phyloP scores from a whole-genome alignment of 2,888 invertebrate genomes.

The Orthosia cruda region DNA sequence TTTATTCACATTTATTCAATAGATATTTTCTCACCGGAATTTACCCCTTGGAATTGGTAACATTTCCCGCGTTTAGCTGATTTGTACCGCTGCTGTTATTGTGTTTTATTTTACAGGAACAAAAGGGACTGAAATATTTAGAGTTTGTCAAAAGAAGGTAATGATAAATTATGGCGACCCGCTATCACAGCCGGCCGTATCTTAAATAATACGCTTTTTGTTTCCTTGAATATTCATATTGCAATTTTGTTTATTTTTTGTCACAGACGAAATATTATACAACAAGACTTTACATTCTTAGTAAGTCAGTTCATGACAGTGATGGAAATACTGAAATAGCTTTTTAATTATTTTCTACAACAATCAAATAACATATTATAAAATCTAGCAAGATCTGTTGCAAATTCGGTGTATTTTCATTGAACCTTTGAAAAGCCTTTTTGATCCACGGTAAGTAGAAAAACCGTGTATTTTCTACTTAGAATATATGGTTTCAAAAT shows the following conservation, averaged over 20 bases:
- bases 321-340: not conserved
- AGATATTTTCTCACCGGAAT: slow-evolving; percentile 89
- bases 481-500: not conserved
- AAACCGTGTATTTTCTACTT: too few relatives aligned
- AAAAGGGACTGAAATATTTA: slow-evolving; percentile 82
- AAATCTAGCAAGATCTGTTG: too few relatives aligned
- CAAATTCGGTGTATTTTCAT: too few relatives aligned
- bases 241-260: slow-evolving; percentile 39
- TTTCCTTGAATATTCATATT: slow-evolving; percentile 60
- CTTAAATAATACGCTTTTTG: slow-evolving; percentile 70
- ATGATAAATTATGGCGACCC: slow-evolving; percentile 78
- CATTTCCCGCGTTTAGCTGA: slow-evolving; percentile 87
- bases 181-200: slow-evolving; percentile 67
- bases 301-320: not conserved
- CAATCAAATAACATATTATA: not conserved
- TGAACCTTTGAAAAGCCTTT: too few relatives aligned
- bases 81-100: slow-evolving; percentile 86
- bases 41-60: slow-evolving; percentile 88
- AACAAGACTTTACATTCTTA: not conserved
- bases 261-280: slow-evolving; percentile 14
- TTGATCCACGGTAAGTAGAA: too few relatives aligned
- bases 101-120: slow-evolving; percentile 83
- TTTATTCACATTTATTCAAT: slow-evolving; percentile 90
- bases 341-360: not conserved
- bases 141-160: slow-evolving; percentile 80